Evolutionary conservation across 92 coral and sea anemone species (phyloP).

Genomic region (Epizoanthus rinbou): DNA sequence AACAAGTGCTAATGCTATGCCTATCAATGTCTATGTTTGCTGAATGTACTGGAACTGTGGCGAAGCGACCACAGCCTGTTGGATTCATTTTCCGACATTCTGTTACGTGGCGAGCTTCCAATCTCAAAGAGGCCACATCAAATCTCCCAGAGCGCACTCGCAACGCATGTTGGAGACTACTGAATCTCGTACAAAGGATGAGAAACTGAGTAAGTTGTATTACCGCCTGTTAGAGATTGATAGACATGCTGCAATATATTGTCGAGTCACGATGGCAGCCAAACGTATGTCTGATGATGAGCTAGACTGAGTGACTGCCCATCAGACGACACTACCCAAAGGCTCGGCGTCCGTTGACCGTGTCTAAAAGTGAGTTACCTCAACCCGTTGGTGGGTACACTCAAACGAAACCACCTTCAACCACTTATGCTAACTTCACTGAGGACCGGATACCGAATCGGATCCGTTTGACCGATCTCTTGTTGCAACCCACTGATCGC

Average conservation of each 20-base stretch:
- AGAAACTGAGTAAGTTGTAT: not conserved
- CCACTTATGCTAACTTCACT: no score
- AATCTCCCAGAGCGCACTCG: slow-evolving; percentile 33
- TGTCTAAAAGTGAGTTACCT: no score
- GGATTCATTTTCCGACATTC: not conserved
- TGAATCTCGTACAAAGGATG: slow-evolving; percentile 8
- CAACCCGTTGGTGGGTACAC: no score
- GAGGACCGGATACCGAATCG: slow-evolving; percentile 3
- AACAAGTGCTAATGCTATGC: no score
- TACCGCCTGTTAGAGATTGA: not conserved
- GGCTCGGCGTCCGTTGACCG: no score
- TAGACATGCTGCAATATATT: no score
- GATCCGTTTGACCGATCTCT: slow-evolving; percentile 3
- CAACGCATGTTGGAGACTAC: slow-evolving; percentile 12
- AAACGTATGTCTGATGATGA: no score
- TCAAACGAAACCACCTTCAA: no score
- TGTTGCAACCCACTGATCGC: slow-evolving; percentile 16
- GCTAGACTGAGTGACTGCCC: no score
- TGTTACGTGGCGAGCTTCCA: slow-evolving; percentile 4
- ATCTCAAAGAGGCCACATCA: not conserved
- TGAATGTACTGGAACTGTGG: slow-evolving; percentile 35
- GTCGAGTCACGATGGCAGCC: no score
- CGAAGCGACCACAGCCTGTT: slow-evolving; percentile 6
- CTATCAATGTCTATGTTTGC: no score
- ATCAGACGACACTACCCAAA: no score